Evolutionary conservation across 1,140 invertebrate species (phyloP), one percentile per base, ranked within the genome.

Genomic region (Heliconius himera): DNA sequence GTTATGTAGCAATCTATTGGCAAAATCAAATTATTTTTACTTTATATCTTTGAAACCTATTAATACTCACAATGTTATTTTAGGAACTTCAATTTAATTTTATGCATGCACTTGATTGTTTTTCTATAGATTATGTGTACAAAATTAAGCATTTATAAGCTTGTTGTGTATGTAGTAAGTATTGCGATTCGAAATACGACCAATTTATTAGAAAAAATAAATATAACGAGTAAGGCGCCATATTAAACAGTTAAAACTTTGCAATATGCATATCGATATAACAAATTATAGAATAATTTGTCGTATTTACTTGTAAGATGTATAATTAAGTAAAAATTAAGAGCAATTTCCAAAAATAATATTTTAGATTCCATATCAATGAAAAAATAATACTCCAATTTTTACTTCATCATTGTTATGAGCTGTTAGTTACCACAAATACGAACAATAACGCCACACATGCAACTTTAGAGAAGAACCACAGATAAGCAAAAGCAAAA

Each of bases 401-500:
- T 75, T 74, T 54, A 71, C 73, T 71, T 6, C 13, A 80, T 51
- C 79, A 66, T 29, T 66, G 22, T 9, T 3, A 66, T 66, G 60
- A 13, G 49, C 51, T 49, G 6, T 73, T 41, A 49, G 11, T 80
- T 54, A 51, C 66, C 46, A 70, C 36, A 73, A 29, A 77, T 81
- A 84, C 76, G 77, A 76, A 84, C 81, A 72, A 8, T 29, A 56
- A 81, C 74, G 46, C 54, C 54, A 79, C 16, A 79, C 83, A 84
- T 84, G 83, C 83, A 84, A 72, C 60, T 70, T 70, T 70, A 80
- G 73, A 70, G 74, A 51, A 74, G 54, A 75, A 81, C 76, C 70
- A 81, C 51, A 46, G 74, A 81, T 73, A 81, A 83, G 84, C 84
- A 70, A 49, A 85, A 81, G 76, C 82, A 76, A 79, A 82, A 36